Base-by-base conservation (phyloP, 1,140 invertebrate species). In the Ganaspis sp. region DNA sequence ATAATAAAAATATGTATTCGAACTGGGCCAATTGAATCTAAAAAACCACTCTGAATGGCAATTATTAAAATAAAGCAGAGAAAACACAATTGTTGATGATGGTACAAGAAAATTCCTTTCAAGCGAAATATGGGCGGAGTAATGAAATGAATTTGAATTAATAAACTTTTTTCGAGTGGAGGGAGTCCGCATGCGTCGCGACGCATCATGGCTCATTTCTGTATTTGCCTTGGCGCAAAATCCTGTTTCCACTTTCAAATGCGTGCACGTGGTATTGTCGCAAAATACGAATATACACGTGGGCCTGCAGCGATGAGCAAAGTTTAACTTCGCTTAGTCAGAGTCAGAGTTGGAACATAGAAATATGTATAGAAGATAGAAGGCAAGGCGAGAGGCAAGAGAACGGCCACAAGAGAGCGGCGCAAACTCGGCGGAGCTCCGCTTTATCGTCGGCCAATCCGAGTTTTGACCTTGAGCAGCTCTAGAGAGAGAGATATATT, bases 401-500 rank as follows among this genome's bases (percentile, higher is more conserved):
- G 82, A 80, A 77, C 38, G 74, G 74, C 79, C n/a, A 69, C 11
- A 42, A 73, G 58, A 76, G 58, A 75, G 78, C 77, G 75, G 79
- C 79, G 81, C 76, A 81, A 84, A 79, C 77, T 78, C 81, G 29
- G 6, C 29, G 74, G 81, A 81, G 81, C 83, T 80, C 77, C 76
- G 85, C 80, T 88, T 87, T 87, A 88, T 87, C 86, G 86, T 84
- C 84, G 77, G 81, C 87, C 86, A 88, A 89, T 87, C 86, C 86
- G 76, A 85, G 83, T 80, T 82, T 84, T 87, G 88, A 89, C 88
- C 88, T 89, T 89, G 87, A 88, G 84, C 82, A 83, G 82, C 87
- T 87, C 85, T 87, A 86, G 81, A 87, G 84, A 86, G 85, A 88
- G 83, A 88, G 85, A 87, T 88, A 87, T 87, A 88, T 87, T 86